Percentiles rank a stretch among this genome's conserved stretches.
Evolutionary conservation across 1,140 invertebrate species (phyloP).

Genomic region (Leptinotarsa undecemlineata): DNA sequence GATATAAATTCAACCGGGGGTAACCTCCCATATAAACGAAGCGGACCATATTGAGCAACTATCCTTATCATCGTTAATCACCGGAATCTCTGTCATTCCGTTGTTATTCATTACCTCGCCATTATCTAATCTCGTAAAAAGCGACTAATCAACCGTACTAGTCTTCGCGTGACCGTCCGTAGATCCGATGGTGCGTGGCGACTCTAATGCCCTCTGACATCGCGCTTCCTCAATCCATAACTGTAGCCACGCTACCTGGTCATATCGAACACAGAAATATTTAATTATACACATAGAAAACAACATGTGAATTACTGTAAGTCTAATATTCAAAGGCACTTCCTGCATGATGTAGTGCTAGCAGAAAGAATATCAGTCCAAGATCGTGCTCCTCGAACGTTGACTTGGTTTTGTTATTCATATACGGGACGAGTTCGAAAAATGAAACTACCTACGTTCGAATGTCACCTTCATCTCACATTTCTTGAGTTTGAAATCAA

Average conservation of each 20-base stretch:
- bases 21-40: too few species aligned
- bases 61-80: not conserved
- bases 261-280: conserved; percentile 45
- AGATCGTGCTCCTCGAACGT: not conserved
- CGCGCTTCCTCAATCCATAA: conserved; percentile 46
- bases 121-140: conserved; percentile 1
- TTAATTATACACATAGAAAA: conserved; percentile 42
- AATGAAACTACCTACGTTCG: too few species aligned
- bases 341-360: conserved; percentile 31
- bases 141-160: conserved; percentile 9
- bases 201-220: conserved; percentile 44
- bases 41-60: too few species aligned
- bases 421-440: not conserved
- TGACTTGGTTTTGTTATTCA: not conserved
- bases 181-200: conserved; percentile 41
- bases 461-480: too few species aligned
- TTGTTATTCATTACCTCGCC: conserved; percentile 3
- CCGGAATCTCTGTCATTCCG: not conserved
- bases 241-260: conserved; percentile 47
- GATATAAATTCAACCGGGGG: too few species aligned
- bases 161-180: conserved; percentile 36
- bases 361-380: conserved; percentile 2
- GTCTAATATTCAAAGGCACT: conserved; percentile 41
- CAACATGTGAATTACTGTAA: conserved; percentile 48
- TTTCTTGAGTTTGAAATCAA: too few species aligned